These are phyloP conservation scores for Periophthalmus modestus DNA, from an alignment of 2,113 vertebrate species.

Conservation along the genomic window DNA sequence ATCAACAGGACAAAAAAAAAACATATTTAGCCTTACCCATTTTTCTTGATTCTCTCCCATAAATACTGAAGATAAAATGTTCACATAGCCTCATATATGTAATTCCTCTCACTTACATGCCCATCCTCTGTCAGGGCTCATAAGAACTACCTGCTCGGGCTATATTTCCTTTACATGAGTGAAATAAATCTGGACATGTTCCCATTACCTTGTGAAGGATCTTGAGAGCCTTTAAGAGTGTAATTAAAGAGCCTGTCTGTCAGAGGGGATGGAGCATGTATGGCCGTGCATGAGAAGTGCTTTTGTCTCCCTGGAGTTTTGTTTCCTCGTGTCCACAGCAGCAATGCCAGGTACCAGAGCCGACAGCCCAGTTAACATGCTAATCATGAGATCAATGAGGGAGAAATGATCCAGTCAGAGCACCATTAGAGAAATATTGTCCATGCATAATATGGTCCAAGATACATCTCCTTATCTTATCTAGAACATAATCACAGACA, in stretches of 20 bases:
- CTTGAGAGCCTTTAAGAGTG: slow-evolving; percentile 25
- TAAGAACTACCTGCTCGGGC: neutral
- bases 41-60: neutral
- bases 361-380: slow-evolving; percentile 63
- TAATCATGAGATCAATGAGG: slow-evolving; percentile 67
- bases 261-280: slow-evolving; percentile 28
- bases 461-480: neutral
- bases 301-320: slow-evolving; percentile 32
- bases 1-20: too few species aligned
- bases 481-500: too few species aligned
- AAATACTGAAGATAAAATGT: neutral
- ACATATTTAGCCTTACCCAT: neutral
- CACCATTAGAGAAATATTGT: slow-evolving; percentile 43
- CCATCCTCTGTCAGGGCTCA: neutral
- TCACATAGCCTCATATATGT: neutral
- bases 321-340: slow-evolving; percentile 30
- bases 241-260: slow-evolving; percentile 48
- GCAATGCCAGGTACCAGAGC: slow-evolving; percentile 55
- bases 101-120: neutral
- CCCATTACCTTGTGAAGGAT: slow-evolving; percentile 19
- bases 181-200: slow-evolving; percentile 33
- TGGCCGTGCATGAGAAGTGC: slow-evolving; percentile 56
- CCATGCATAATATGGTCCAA: slow-evolving; percentile 8
- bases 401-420: slow-evolving; percentile 54
- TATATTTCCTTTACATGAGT: neutral